phyloP scores from a whole-genome alignment of 2,888 invertebrate genomes.

The Oxyteleia sp. region DNA sequence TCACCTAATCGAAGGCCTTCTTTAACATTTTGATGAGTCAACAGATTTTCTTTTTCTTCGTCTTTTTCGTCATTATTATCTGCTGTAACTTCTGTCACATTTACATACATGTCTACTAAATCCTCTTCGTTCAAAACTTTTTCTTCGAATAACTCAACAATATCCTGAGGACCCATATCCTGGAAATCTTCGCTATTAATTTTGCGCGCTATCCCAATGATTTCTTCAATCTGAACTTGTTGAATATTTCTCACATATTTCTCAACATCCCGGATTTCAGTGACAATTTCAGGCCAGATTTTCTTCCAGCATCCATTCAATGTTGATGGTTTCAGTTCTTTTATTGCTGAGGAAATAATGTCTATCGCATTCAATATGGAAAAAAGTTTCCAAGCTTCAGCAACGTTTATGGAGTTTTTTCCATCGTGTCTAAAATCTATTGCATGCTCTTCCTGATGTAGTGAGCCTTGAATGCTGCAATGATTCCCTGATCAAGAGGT shows the following conservation, averaged over 20 bases:
- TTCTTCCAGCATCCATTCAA: constrained; percentile 79
- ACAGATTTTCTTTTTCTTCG: constrained; percentile 23
- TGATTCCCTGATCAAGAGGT: constrained; percentile 80
- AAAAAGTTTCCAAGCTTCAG: constrained; percentile 76
- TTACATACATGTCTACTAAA: constrained; percentile 15
- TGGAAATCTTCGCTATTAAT: constrained; percentile 72
- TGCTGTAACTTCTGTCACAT: constrained; percentile 6
- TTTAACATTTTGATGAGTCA: constrained; percentile 1
- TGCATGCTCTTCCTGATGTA: constrained; percentile 75
- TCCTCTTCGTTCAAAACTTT: constrained; percentile 18
- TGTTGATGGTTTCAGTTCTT: constrained; percentile 75
- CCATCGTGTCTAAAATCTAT: constrained; percentile 75
- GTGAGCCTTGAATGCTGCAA: constrained; percentile 79
- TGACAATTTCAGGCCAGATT: constrained; percentile 75
- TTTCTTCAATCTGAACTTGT: constrained; percentile 37
- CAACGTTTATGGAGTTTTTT: constrained; percentile 66
- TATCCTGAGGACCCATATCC: constrained; percentile 61
- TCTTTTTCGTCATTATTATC: constrained; percentile 2
- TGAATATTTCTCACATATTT: constrained; percentile 40
- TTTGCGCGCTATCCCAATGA: constrained; percentile 56
- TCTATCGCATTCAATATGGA: constrained; percentile 75
- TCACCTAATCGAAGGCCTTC: constrained; percentile 29
- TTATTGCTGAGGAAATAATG: constrained; percentile 62
- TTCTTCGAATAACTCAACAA: constrained; percentile 38
- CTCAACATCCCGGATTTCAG: constrained; percentile 24